Percentiles rank a stretch among this genome's conserved stretches.
Conservation (phyloP, 1,140 invertebrate genomes). For the Coenobita brevimanus region DNA sequence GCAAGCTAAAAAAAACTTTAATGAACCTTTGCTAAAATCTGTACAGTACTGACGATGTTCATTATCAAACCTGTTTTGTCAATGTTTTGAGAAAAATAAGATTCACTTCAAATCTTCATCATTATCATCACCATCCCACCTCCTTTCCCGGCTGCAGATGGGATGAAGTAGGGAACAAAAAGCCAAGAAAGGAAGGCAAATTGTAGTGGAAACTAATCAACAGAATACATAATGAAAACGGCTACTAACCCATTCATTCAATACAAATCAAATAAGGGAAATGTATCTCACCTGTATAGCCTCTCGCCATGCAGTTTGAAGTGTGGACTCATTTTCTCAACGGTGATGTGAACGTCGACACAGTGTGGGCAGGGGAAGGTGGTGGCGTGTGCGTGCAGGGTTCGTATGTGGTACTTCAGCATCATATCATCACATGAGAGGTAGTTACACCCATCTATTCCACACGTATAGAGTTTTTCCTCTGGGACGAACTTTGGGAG, state of each 20-base stretch:
- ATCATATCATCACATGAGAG: slow-evolving; percentile 82
- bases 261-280: not conserved
- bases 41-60: too few species aligned
- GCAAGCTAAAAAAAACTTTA: too few species aligned
- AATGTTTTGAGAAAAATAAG: too few species aligned
- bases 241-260: not conserved
- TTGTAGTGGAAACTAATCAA: too few species aligned
- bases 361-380: slow-evolving; percentile 83
- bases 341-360: slow-evolving; percentile 73
- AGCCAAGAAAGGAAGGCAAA: too few species aligned
- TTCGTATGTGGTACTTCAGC: slow-evolving; percentile 82
- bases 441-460: slow-evolving; percentile 81
- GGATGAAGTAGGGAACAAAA: too few species aligned
- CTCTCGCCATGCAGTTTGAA: slow-evolving; percentile 83
- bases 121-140: too few species aligned
- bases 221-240: not conserved
- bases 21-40: too few species aligned
- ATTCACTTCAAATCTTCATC: too few species aligned
- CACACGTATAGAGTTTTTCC: slow-evolving; percentile 81
- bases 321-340: slow-evolving; percentile 80
- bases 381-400: slow-evolving; percentile 79
- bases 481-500: slow-evolving; percentile 80
- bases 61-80: too few species aligned
- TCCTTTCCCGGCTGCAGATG: too few species aligned
- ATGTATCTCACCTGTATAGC: slow-evolving; percentile 80